These are phyloP conservation scores for Agrochola lychnidis DNA, from an alignment of 2,888 invertebrate species.

Conservation along the genomic window DNA sequence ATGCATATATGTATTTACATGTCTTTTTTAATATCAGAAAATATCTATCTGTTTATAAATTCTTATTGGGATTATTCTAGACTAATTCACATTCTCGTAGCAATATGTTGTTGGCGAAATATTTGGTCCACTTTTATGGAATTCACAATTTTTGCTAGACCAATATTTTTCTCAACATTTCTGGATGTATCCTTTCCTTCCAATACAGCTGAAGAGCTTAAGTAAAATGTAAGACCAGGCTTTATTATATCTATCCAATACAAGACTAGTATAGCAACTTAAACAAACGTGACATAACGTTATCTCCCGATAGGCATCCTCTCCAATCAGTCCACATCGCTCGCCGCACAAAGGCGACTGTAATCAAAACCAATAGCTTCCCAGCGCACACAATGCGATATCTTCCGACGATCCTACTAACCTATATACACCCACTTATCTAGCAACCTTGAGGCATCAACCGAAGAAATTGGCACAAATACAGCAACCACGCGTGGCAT, in stretches of 20 bases:
- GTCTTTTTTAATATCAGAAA: background rate
- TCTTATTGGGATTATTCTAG: background rate
- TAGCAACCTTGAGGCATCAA: constrained; percentile 73
- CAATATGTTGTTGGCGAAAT: background rate
- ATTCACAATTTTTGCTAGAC: background rate
- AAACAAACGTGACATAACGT: constrained; percentile 46
- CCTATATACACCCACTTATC: constrained; percentile 76
- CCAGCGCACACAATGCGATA: constrained; percentile 65
- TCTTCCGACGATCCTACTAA: constrained; percentile 71
- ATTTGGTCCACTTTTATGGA: background rate
- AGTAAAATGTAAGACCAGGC: background rate
- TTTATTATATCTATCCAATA: background rate
- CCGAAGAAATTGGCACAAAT: constrained; percentile 78
- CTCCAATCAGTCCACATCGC: constrained; percentile 50
- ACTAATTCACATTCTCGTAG: background rate
- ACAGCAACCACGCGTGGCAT: constrained; percentile 71
- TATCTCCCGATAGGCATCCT: constrained; percentile 50
- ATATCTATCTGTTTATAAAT: background rate
- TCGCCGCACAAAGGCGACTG: constrained; percentile 58
- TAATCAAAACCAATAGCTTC: constrained; percentile 67
- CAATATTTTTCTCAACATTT: background rate
- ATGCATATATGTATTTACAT: background rate
- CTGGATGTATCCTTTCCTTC: background rate
- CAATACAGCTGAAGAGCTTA: background rate
- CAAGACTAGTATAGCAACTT: constrained; percentile 8